These are phyloP conservation scores for Ptychochromis oligacanthus DNA, from an alignment of 2,113 vertebrate species.

Conservation along the genomic window DNA sequence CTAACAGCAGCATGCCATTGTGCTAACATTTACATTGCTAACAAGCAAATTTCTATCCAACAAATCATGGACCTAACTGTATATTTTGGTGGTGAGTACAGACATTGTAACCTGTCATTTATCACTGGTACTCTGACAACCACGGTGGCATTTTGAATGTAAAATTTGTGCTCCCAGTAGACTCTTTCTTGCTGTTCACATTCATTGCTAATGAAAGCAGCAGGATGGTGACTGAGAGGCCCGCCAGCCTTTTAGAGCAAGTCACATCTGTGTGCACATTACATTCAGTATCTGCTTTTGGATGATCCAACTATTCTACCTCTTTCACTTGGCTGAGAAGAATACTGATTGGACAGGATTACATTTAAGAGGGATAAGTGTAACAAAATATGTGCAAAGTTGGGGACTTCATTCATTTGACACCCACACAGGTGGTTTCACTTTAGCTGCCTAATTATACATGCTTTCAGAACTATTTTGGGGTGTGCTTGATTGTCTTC, in stretches of 20 bases:
- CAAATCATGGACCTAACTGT: not conserved
- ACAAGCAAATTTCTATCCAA: not conserved
- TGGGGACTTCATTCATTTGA: not conserved
- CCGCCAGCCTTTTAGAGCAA: slow-evolving; percentile 2
- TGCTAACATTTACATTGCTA: not conserved
- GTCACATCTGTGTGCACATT: slow-evolving; percentile 31
- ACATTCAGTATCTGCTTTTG: slow-evolving; percentile 12
- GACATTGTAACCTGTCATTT: not conserved
- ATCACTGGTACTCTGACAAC: not conserved
- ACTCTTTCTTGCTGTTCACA: not conserved
- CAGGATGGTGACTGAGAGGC: not conserved
- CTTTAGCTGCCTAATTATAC: not conserved
- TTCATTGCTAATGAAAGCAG: not conserved
- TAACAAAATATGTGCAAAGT: not conserved
- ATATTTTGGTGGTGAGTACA: not conserved
- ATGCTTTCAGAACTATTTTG: not conserved
- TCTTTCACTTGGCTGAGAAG: slow-evolving; percentile 5
- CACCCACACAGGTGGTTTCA: not conserved
- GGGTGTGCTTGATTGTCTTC: not conserved
- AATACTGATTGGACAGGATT: not conserved
- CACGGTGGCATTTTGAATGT: not conserved
- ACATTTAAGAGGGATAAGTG: not conserved
- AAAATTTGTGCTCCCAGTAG: not conserved
- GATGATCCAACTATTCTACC: not conserved
- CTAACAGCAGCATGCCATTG: not conserved